A percentile compares a stretch with the other conserved stretches of the same genome.
Evolutionary conservation across 2,797 vertebrate species (phyloP).

Genomic region (Eurystomus glaucurus): DNA sequence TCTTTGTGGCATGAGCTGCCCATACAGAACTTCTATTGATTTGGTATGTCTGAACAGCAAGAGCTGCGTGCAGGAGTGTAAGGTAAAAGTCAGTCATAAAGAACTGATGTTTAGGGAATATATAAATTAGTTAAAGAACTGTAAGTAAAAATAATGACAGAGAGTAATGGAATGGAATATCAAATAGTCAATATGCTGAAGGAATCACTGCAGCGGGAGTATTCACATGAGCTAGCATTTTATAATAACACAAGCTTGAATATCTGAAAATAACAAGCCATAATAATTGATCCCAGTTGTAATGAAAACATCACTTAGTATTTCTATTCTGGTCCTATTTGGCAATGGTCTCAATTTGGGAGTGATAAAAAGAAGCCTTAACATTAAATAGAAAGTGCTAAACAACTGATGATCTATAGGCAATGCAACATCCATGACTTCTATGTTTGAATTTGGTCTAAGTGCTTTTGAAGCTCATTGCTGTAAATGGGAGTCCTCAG

Average conservation of each 20-base stretch:
- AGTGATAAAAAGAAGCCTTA: neutral
- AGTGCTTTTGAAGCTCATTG: neutral
- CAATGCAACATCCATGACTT: neutral
- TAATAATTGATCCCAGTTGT: constrained; percentile 34
- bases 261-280: constrained; percentile 39
- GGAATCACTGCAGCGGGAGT: neutral
- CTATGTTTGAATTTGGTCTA: neutral
- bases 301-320: constrained; percentile 7
- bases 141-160: neutral
- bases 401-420: neutral
- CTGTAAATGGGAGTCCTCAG: neutral
- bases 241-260: constrained; percentile 7
- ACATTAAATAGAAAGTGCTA: neutral
- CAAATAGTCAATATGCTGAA: neutral
- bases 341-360: neutral
- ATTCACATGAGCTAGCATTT: neutral
- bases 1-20: neutral
- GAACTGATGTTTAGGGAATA: neutral
- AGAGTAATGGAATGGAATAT: neutral
- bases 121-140: neutral
- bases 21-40: neutral
- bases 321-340: neutral
- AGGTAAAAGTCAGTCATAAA: neutral
- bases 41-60: neutral
- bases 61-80: neutral